phyloP scores from a whole-genome alignment of 2,888 invertebrate genomes.

The Pyrrhia umbra region DNA sequence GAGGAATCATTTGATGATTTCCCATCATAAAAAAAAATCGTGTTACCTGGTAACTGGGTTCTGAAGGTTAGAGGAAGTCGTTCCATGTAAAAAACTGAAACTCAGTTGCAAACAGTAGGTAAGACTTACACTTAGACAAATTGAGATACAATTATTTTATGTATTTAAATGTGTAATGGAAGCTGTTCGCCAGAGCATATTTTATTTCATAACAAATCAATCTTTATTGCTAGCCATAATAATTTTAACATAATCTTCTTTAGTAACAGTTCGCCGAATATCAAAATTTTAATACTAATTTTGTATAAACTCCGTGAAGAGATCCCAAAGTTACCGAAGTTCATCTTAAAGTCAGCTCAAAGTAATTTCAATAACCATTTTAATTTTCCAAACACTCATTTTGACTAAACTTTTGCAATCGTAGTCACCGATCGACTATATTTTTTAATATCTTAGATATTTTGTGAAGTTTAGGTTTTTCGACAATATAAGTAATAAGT shows the following conservation, averaged over 20 bases:
- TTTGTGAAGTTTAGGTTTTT: not conserved
- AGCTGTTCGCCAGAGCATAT: no score
- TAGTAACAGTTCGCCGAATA: slow-evolving; percentile 29
- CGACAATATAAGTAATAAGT: no score
- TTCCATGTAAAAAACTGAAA: no score
- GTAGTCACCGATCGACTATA: slow-evolving; percentile 37
- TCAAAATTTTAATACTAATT: slow-evolving; percentile 55
- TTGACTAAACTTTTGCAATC: slow-evolving; percentile 45
- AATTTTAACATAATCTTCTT: slow-evolving; percentile 40
- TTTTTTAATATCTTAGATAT: slow-evolving; percentile 34
- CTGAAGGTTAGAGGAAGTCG: no score
- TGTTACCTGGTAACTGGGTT: no score
- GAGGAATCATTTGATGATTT: no score
- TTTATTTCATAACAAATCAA: slow-evolving; percentile 30
- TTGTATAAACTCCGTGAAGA: slow-evolving; percentile 31
- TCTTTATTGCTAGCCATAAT: slow-evolving; percentile 17
- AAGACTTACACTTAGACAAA: no score
- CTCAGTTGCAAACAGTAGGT: no score
- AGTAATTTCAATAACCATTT: slow-evolving; percentile 62
- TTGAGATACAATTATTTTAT: no score
- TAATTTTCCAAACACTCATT: slow-evolving; percentile 56
- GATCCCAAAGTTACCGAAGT: slow-evolving; percentile 44
- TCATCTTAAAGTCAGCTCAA: slow-evolving; percentile 48
- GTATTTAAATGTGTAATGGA: no score
- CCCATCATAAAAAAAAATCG: no score